Evolutionary conservation across 2,113 vertebrate genomes (phyloP).

Genomic region (Cyprinodon variegatus): DNA sequence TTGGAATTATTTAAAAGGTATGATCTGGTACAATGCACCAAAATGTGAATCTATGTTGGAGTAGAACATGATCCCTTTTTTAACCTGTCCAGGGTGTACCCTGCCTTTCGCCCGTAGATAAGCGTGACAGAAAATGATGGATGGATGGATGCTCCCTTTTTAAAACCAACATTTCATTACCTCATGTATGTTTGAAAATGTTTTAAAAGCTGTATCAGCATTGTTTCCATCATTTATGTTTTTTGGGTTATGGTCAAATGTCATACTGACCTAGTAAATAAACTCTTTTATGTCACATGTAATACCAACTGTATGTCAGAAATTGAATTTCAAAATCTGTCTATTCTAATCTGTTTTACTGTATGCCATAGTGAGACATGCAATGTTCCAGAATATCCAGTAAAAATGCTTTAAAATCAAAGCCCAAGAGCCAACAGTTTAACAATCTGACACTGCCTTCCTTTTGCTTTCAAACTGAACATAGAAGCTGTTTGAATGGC

Average conservation of each 20-base stretch:
- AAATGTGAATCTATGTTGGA: too few species aligned
- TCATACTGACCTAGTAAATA: too few species aligned
- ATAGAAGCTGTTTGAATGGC: conserved; percentile 30
- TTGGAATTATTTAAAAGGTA: too few species aligned
- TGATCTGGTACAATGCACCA: too few species aligned
- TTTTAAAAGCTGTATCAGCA: neutral
- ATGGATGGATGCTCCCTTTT: neutral
- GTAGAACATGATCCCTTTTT: too few species aligned
- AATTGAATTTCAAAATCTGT: neutral
- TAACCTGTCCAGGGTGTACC: too few species aligned
- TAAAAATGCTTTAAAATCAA: conserved; percentile 8
- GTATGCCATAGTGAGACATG: conserved; percentile 17
- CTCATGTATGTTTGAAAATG: too few species aligned
- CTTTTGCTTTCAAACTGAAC: conserved; percentile 27
- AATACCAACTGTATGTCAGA: neutral
- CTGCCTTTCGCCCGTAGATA: too few species aligned
- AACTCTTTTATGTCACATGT: neutral
- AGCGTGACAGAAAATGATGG: too few species aligned
- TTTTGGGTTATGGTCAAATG: neutral
- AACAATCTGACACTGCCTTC: neutral
- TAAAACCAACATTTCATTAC: neutral
- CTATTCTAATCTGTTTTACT: conserved; percentile 7
- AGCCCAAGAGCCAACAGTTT: conserved; percentile 1
- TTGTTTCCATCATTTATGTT: neutral
- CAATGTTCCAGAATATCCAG: neutral